Percentiles rank a stretch among this genome's conserved stretches.
Conservation (phyloP, 2,113 vertebrate genomes). For the Pongo pygmaeus region DNA sequence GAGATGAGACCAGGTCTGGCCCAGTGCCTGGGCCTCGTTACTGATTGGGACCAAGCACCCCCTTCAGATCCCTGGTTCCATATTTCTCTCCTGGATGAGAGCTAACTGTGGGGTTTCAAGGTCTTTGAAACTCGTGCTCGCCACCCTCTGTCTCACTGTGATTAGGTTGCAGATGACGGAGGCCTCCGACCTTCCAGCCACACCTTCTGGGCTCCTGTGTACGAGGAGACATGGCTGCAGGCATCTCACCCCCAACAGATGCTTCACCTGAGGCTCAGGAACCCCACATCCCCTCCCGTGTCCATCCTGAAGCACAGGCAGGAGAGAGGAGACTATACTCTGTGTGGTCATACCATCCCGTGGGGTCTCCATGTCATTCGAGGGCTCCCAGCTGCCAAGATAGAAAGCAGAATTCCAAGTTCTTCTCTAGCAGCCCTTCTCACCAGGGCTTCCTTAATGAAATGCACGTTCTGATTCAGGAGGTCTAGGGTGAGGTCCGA, state of each 20-base stretch:
- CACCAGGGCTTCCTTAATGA: background rate
- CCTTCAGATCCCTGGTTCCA: background rate
- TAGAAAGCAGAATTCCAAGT: background rate
- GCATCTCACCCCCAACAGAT: fast-evolving
- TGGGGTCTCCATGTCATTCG: background rate
- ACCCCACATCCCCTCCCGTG: too few relatives aligned
- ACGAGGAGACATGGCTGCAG: background rate
- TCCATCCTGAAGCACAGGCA: background rate
- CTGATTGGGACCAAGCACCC: background rate
- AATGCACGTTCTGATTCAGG: background rate
- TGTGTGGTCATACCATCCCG: background rate
- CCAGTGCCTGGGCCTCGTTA: background rate
- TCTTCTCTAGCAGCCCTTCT: background rate
- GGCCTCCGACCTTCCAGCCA: background rate
- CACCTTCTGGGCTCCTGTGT: background rate
- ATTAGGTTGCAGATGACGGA: background rate
- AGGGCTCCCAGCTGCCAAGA: background rate
- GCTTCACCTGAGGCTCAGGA: background rate
- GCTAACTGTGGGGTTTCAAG: background rate
- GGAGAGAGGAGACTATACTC: background rate
- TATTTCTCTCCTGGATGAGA: background rate
- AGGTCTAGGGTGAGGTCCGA: background rate
- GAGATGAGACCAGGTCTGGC: background rate
- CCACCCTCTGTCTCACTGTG: background rate
- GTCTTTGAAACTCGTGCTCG: background rate